A percentile compares a stretch with the other conserved stretches of the same genome.
phyloP scores from a whole-genome alignment of 2,113 vertebrate genomes.

The Callipepla squamata region DNA sequence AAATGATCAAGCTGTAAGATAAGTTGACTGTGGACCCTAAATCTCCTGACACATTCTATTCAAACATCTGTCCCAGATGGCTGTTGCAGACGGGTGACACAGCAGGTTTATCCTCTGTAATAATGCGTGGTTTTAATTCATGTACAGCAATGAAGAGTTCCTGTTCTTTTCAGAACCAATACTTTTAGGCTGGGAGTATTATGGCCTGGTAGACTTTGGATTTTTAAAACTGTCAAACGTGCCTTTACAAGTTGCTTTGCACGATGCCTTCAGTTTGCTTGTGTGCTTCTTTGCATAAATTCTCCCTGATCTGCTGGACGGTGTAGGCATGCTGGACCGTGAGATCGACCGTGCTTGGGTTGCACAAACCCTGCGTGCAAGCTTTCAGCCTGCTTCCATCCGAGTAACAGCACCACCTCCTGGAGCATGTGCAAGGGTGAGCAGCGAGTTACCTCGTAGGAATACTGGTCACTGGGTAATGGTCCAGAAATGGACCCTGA shows the following conservation, averaged over 20 bases:
- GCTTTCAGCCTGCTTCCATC: neutral
- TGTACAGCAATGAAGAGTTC: neutral
- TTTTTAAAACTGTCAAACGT: neutral
- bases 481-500: neutral
- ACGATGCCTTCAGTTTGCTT: neutral
- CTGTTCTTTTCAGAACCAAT: neutral
- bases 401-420: neutral
- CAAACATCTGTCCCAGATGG: slow-evolving; percentile 32
- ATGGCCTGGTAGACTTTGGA: neutral
- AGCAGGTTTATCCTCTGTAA: slow-evolving; percentile 15
- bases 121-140: neutral
- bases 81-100: neutral
- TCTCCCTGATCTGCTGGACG: neutral
- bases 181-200: neutral
- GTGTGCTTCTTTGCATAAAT: neutral
- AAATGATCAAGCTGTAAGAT: neutral
- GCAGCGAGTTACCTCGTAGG: neutral
- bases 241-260: neutral
- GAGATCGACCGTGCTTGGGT: neutral
- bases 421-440: neutral
- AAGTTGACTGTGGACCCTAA: neutral
- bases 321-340: neutral
- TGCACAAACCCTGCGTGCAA: too few relatives aligned
- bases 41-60: neutral
- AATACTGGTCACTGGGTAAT: neutral